A percentile compares a stretch with the other conserved stretches of the same genome.
Conservation (phyloP, 2,888 invertebrate genomes). For the Zeuzera pyrina region DNA sequence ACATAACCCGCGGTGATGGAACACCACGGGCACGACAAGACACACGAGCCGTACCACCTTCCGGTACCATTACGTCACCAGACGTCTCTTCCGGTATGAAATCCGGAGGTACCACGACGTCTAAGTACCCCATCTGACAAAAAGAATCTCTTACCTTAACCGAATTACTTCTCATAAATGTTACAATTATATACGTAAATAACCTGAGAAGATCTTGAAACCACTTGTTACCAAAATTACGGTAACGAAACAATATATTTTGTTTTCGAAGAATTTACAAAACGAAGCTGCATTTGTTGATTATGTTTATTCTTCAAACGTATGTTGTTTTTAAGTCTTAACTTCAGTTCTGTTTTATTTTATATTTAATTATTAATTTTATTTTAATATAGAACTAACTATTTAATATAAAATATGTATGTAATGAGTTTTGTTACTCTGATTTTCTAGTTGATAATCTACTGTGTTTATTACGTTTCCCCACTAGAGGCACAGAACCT, state of each 20-base stretch:
- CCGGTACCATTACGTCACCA: constrained; percentile 90
- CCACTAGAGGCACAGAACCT: no score
- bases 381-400: no score
- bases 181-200: not conserved
- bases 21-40: constrained; percentile 84
- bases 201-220: constrained; percentile 1
- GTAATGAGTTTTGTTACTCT: no score
- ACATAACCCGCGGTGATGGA: constrained; percentile 84
- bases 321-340: no score
- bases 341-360: no score
- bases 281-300: not conserved
- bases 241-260: constrained; percentile 1
- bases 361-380: no score
- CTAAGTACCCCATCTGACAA: constrained; percentile 84
- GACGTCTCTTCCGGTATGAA: constrained; percentile 90
- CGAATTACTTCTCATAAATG: not conserved
- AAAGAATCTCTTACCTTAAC: no score
- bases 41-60: constrained; percentile 81
- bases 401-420: no score
- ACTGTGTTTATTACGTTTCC: no score
- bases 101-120: constrained; percentile 93
- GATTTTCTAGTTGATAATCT: no score
- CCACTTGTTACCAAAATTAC: no score
- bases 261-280: not conserved
- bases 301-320: not conserved